A percentile compares a stretch with the other conserved stretches of the same genome.
These are phyloP conservation scores for Acanthoscelides obtectus DNA, from an alignment of 2,888 invertebrate genomes.

Conservation along the genomic window DNA sequence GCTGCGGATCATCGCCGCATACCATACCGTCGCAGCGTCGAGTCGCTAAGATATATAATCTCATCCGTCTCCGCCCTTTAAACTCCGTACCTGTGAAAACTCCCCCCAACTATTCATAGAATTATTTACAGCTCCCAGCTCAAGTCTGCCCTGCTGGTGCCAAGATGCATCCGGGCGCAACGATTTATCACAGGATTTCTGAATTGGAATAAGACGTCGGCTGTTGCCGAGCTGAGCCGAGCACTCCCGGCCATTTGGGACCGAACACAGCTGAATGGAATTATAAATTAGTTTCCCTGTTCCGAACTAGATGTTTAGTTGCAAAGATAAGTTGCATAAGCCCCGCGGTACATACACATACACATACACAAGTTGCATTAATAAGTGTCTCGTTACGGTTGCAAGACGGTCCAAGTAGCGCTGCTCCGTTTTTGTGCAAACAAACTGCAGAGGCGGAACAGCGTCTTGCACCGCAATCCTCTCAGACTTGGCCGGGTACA, in stretches of 20 bases:
- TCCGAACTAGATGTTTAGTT: constrained; percentile 24
- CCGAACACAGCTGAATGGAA: constrained; percentile 28
- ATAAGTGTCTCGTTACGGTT: constrained; percentile 22
- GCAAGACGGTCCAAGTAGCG: not conserved
- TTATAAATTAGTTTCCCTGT: constrained; percentile 38
- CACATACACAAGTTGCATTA: constrained; percentile 28
- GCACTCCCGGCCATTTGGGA: not conserved
- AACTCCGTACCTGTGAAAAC: not conserved
- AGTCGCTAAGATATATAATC: too few relatives aligned
- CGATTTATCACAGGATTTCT: constrained; percentile 20
- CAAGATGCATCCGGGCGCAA: constrained; percentile 10
- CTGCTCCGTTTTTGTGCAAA: not conserved
- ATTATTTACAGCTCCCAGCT: not conserved
- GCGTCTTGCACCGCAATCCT: not conserved
- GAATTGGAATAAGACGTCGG: constrained; percentile 14
- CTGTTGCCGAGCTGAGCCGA: constrained; percentile 2
- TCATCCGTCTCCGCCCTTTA: not conserved
- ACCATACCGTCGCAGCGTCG: too few relatives aligned
- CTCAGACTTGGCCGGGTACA: not conserved
- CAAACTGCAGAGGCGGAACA: not conserved
- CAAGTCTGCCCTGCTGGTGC: not conserved
- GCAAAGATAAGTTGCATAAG: constrained; percentile 33
- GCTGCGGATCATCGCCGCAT: too few relatives aligned
- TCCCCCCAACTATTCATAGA: not conserved
- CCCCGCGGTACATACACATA: constrained; percentile 21